Evolutionary conservation across 2,888 invertebrate genomes (phyloP).

Genomic region (Drosophila suboccidentalis): DNA sequence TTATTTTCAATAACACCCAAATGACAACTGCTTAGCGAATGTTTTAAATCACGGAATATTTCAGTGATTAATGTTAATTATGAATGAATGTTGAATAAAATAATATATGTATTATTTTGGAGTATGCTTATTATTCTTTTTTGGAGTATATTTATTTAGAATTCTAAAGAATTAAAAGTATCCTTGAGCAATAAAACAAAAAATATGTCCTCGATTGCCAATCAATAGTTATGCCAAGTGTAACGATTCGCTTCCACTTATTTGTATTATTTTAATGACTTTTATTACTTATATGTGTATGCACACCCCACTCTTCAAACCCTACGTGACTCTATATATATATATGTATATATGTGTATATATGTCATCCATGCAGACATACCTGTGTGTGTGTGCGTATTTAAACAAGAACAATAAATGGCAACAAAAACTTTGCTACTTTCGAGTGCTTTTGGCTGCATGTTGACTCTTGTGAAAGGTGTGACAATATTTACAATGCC

Average conservation of each 20-base stretch:
- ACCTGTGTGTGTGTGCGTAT: background rate
- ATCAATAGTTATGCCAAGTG: background rate
- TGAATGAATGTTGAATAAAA: background rate
- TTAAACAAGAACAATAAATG: constrained; percentile 8
- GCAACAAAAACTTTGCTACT: constrained; percentile 26
- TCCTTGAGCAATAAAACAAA: background rate
- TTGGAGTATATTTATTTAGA: background rate
- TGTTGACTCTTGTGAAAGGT: constrained; percentile 67
- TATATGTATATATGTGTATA: no score
- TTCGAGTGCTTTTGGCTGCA: constrained; percentile 45
- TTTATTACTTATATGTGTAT: background rate
- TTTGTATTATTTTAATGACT: background rate
- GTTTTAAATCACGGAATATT: background rate
- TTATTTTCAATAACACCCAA: background rate
- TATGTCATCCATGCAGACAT: background rate
- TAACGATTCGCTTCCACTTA: background rate
- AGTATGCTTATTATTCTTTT: background rate
- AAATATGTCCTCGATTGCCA: background rate
- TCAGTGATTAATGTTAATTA: background rate
- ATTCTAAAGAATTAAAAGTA: background rate
- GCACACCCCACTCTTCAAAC: background rate
- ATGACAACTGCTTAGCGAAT: background rate
- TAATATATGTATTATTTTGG: no score
- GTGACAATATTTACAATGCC: constrained; percentile 67
- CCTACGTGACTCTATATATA: background rate